Evolutionary conservation across 2,797 vertebrate species (phyloP), one percentile per base, ranked within the genome.

Genomic region (Tinamus major): DNA sequence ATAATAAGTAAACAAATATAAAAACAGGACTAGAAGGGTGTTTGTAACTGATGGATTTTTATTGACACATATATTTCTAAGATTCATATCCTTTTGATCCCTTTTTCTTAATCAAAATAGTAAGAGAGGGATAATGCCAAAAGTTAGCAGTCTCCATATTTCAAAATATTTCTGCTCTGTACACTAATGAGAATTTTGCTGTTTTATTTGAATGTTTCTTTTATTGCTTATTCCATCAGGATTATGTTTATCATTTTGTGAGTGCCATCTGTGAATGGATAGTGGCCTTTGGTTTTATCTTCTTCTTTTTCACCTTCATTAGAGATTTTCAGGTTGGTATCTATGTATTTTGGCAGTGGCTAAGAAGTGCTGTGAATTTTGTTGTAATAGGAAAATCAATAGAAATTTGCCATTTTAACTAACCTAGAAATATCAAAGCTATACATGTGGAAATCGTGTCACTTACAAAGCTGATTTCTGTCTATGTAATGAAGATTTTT

Each of bases 261-360:
- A 99, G 99, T 63, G 98, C 98, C 0, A 90, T 97, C 13, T 98
- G 98, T 23, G 99, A 99, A 96, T 99, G 99, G 99, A 97, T 96
- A 0, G 98, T 98, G 58, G 98, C 99, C 88, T 99, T 99, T 96
- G 98, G 98, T 91, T 99, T 99, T 86, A 94, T 99, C 95, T 98
- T 98, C 96, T 99, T 98, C 97, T 99, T 99, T 97, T 95, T 99
- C 91, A 99, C 99, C 0, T 99, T 98, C 96, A 99, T 99, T 79
- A 94, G 97, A 14, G 99, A 99, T 71, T 99, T 99, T 96, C 98
- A 99, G 98, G 99, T 99, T 95, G 96, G 99, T 97, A 72, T 87
- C 70, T 71, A 53, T 41, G 7, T 24, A 20, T 76, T 87, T 79
- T 70, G 87, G 17, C 35, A 81, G 23, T 65, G 29, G 59, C 10